Conservation (phyloP, 2,888 invertebrate genomes). For the Leucoma salicis region DNA sequence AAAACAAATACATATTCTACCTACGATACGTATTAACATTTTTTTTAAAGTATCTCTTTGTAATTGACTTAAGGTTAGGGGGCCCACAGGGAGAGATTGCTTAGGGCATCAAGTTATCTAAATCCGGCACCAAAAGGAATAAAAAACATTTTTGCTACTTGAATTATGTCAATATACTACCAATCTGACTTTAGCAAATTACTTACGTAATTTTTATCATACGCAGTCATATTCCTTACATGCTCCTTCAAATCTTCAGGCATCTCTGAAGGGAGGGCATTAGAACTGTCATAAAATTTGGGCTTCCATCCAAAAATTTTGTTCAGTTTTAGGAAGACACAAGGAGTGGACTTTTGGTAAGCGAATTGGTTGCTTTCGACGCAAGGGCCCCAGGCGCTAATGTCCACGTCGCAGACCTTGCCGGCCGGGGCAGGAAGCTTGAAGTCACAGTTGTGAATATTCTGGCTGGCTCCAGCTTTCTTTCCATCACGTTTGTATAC, state of each 20-base stretch:
- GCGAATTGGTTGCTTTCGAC: slow-evolving; percentile 93
- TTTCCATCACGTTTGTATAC: slow-evolving; percentile 88
- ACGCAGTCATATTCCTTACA: slow-evolving; percentile 80
- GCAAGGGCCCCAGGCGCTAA: slow-evolving; percentile 90
- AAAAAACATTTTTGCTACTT: background rate
- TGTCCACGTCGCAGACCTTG: slow-evolving; percentile 94
- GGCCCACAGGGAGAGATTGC: too few species aligned
- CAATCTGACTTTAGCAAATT: too few species aligned
- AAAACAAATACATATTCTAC: too few species aligned
- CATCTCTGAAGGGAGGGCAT: slow-evolving; percentile 87
- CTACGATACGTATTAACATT: too few species aligned
- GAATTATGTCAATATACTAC: too few species aligned
- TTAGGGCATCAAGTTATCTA: too few species aligned
- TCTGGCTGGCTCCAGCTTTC: slow-evolving; percentile 87
- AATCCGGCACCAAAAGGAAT: too few species aligned
- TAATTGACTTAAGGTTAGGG: too few species aligned
- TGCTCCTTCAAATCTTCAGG: slow-evolving; percentile 86
- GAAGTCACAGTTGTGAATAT: slow-evolving; percentile 89
- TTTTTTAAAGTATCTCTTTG: too few species aligned
- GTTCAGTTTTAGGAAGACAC: slow-evolving; percentile 97
- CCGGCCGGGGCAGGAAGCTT: slow-evolving; percentile 86
- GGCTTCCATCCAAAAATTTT: slow-evolving; percentile 97
- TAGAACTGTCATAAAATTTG: slow-evolving; percentile 88
- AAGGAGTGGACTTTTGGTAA: slow-evolving; percentile 95
- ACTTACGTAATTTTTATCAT: slow-evolving; percentile 72